Base-by-base conservation (phyloP, 2,797 vertebrate species). In the Typhlichthys eigenmanni region DNA sequence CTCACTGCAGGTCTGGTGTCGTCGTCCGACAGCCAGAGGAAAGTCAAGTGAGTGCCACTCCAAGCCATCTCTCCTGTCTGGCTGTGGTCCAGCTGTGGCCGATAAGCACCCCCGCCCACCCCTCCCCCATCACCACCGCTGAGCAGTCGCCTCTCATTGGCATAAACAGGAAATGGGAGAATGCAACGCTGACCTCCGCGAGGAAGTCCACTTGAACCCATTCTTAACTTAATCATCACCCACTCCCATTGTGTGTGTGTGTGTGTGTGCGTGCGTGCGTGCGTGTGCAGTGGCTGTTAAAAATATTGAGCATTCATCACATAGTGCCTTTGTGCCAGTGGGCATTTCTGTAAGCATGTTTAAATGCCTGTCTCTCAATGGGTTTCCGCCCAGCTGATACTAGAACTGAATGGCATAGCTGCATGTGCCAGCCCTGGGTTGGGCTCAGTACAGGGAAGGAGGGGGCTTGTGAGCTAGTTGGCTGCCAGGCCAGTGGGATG, bases 1-100 rank as follows among this genome's bases (percentile, higher is more conserved):
- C 78, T 88, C 53, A 75, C 80, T 54, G 68, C 88, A 12, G 82
- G 88, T 71, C 83, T 83, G 2, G 76, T 85, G 71, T 85, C 83
- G 62, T 88, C 85, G 19, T 80, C 82, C 13, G 93, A 94, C 58
- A 78, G 85, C 68, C 91, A 92, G 56, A 90, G 91, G 87, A 96
- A 93, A 92, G 91, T 93, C 89, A 98, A 95, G 96, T 98, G 86
- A 95, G 95, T 93, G 67, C 75, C 68, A 64, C 38, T 57, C 50
- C 52, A 70, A 65, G 13, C 58, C 72, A 71, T 80, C 70, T 76
- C 66, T 1, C 11, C 71, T 59, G 34, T 53, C 64, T 71, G 71
- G 72, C 73, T 58, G 1, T 13, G 29, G 70, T 70, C 72, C 79
- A 83, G 58, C 19, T 57, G 13, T 29, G 54, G 64, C 64, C 68